Conservation (phyloP, 2,113 vertebrate species). For the Xenus cinereus region DNA sequence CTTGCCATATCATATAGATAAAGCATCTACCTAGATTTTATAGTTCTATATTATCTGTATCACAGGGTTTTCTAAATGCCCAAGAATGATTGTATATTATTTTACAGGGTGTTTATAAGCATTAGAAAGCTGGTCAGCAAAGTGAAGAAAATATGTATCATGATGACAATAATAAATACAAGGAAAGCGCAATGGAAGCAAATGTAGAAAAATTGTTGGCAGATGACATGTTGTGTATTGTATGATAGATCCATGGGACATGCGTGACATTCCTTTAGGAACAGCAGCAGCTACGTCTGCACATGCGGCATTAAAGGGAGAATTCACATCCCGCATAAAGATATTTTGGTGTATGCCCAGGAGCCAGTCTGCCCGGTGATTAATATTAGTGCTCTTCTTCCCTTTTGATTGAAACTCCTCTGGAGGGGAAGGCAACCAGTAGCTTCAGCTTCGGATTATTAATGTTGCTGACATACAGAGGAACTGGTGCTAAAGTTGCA, state of each 20-base stretch:
- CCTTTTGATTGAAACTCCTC: neutral
- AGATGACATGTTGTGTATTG: neutral
- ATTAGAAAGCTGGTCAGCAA: neutral
- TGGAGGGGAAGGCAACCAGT: neutral
- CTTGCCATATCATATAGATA: neutral
- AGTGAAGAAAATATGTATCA: neutral
- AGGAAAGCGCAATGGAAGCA: neutral
- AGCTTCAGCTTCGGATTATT: neutral
- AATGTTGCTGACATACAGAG: neutral
- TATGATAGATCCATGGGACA: neutral
- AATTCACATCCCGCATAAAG: neutral
- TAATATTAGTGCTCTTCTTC: neutral
- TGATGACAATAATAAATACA: neutral
- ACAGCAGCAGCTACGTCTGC: neutral
- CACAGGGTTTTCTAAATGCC: neutral
- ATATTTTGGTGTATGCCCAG: neutral
- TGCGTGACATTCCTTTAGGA: accelerated
- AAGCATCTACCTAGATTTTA: neutral
- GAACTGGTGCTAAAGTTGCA: neutral
- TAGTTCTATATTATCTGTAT: neutral
- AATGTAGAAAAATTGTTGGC: neutral
- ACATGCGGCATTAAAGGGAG: neutral
- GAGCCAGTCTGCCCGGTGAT: neutral
- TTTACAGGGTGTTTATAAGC: neutral
- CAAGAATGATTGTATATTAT: neutral